These are phyloP conservation scores for Philypnodon macrostomus DNA, from an alignment of 2,797 vertebrate genomes.

Conservation along the genomic window DNA sequence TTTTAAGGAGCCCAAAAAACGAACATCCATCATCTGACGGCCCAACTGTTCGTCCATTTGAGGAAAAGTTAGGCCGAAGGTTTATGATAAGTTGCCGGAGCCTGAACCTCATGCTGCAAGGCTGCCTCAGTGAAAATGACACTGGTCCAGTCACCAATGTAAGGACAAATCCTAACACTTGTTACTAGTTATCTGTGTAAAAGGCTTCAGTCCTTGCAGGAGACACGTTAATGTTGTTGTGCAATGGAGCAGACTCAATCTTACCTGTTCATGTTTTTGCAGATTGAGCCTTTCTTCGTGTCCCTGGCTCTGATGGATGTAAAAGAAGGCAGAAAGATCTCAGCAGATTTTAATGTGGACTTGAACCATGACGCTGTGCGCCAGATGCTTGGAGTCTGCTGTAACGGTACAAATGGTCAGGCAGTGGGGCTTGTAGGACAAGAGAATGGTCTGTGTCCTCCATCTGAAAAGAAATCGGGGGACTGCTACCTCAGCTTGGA, in stretches of 20 bases:
- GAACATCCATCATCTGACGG: conserved; percentile 77
- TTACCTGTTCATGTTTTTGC: conserved; percentile 11
- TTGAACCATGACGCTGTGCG: conserved; percentile 84
- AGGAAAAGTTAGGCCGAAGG: conserved; percentile 88
- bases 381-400: conserved; percentile 72
- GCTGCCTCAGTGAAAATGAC: conserved; percentile 89
- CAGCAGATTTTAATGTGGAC: conserved; percentile 94
- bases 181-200: neutral
- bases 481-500: conserved; percentile 83
- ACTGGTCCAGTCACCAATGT: conserved; percentile 89
- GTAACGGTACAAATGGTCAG: conserved; percentile 21
- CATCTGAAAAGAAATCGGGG: conserved; percentile 77
- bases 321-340: conserved; percentile 89
- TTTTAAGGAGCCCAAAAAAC: conserved; percentile 80
- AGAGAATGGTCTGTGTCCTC: conserved; percentile 81
- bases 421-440: conserved; percentile 42
- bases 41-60: conserved; percentile 81
- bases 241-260: conserved; percentile 2
- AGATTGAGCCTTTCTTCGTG: conserved; percentile 97
- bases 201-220: neutral
- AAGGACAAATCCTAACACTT: conserved; percentile 42
- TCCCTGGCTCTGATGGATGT: conserved; percentile 87
- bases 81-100: conserved; percentile 89
- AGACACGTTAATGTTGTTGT: neutral
- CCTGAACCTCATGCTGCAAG: conserved; percentile 89